These are phyloP conservation scores for Clostera curtula DNA, from an alignment of 2,888 invertebrate genomes.

Conservation along the genomic window DNA sequence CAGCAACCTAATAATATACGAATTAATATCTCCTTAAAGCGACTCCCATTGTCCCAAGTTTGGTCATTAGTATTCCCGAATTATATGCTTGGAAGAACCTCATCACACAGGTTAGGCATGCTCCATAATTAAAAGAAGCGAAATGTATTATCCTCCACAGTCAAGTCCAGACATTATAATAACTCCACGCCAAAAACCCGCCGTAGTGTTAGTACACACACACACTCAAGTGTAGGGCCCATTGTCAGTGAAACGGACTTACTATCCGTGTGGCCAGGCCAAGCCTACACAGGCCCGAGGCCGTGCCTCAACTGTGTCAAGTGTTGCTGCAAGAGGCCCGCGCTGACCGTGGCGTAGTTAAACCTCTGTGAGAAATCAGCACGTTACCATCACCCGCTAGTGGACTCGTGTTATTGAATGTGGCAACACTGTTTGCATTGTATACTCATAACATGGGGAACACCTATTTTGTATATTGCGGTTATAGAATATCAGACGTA, in stretches of 20 bases:
- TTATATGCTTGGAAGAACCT: too few species aligned
- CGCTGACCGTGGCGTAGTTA: conserved; percentile 73
- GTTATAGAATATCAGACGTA: too few species aligned
- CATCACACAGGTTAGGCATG: too few species aligned
- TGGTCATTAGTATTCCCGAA: too few species aligned
- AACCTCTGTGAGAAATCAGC: conserved; percentile 67
- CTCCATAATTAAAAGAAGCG: too few species aligned
- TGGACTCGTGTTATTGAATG: conserved; percentile 21
- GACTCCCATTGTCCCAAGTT: too few species aligned
- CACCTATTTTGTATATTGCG: neutral
- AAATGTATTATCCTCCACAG: too few species aligned
- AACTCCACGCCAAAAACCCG: conserved; percentile 4
- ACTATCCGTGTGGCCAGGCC: conserved; percentile 34
- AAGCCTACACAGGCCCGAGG: conserved; percentile 48
- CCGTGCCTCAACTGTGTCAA: conserved; percentile 65
- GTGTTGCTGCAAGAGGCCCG: conserved; percentile 71
- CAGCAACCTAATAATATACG: too few species aligned
- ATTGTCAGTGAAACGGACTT: conserved; percentile 52
- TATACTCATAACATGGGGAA: neutral
- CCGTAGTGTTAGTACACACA: conserved; percentile 44
- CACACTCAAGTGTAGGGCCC: conserved; percentile 48
- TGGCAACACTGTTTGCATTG: conserved; percentile 36
- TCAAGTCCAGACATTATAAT: too few species aligned
- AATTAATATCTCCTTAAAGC: too few species aligned
- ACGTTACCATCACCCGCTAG: conserved; percentile 66